Evolutionary conservation across 2,113 vertebrate genomes (phyloP), one percentile per base, ranked within the genome.

Genomic region (Pelmatolapia mariae): DNA sequence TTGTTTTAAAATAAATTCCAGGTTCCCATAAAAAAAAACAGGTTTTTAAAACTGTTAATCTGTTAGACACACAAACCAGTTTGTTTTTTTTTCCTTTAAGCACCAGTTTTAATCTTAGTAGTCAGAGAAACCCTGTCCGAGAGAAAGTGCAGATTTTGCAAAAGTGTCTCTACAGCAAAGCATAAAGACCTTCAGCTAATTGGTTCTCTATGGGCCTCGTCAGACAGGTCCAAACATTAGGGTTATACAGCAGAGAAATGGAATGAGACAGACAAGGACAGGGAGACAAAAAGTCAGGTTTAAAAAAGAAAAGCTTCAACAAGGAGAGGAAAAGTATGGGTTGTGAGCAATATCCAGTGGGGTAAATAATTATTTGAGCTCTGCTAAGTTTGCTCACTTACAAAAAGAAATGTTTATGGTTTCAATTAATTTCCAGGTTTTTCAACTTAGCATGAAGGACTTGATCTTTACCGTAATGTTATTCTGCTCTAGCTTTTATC

Each of bases 171-270:
- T 63, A 68, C 84, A 85, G 81, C 81, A 82, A 88, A 83, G 82
- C 86, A 87, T 83, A 87, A 89, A 92, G 91, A 86, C 78, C 87
- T 79, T 43, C 84, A 83, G 11, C 85, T 94, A 93, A 95, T 94
- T 93, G 90, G 91, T 91, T 89, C 89, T 93, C 88, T 31, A n/a
- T 81, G 93, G 93, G 87, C 86, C 76, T 88, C 47, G 2, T 5
- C 57, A 88, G 89, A 91, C 88, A 86, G 71, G 73, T 63, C 89
- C 16, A 53, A 87, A 89, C 84, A 92, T 82, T 79, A 81, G 68
- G n/a, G n/a, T 83, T 59, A 84, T 43, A 43, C 45, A 85, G 53
- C 6, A 9, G 82, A 80, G 71, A 81, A 63, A 87, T 5, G 4
- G n/a, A 33, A 52, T 10, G 61, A 90, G 10, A 63, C 29, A 61